Evolutionary conservation across 37 sponge, comb jelly and placozoan genomes (phyloP).

Genomic region (Theonella swinhoei): DNA sequence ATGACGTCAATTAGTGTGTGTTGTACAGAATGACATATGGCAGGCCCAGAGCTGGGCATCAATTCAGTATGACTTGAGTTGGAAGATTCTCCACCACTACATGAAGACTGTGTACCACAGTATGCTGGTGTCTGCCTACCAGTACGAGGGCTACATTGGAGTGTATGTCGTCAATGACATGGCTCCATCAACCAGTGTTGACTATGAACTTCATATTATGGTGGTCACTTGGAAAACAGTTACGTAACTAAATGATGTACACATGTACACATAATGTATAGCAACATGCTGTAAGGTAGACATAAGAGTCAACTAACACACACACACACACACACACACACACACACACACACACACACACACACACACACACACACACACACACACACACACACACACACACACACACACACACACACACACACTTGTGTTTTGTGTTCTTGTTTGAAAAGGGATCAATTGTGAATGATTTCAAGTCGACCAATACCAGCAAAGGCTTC

Average conservation of each 20-base stretch:
- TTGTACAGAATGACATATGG: slow-evolving; percentile 95
- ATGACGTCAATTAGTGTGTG: too few species aligned
- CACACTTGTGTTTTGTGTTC: neutral
- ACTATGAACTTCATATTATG: slow-evolving; percentile 20
- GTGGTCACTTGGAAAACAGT: slow-evolving; percentile 63
- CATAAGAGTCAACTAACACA: too few species aligned
- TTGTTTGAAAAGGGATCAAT: slow-evolving; percentile 19
- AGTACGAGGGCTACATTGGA: slow-evolving; percentile 38
- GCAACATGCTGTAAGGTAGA: too few species aligned
- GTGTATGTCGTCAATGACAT: slow-evolving; percentile 77
- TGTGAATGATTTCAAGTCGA: slow-evolving; percentile 2
- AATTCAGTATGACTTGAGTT: slow-evolving; percentile 81
- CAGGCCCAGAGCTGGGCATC: slow-evolving; percentile 94
- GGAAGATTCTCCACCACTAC: slow-evolving; percentile 92
- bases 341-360: too few species aligned
- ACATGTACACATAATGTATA: too few species aligned
- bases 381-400: too few species aligned
- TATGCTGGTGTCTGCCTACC: slow-evolving; percentile 68
- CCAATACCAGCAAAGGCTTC: slow-evolving; percentile 25
- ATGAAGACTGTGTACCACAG: slow-evolving; percentile 59
- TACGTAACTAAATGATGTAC: neutral
- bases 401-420: too few species aligned
- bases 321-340: too few species aligned
- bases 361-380: too few species aligned
- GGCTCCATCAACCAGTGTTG: neutral